phyloP scores from a whole-genome alignment of 2,888 invertebrate genomes.

The Sinelater perroti region DNA sequence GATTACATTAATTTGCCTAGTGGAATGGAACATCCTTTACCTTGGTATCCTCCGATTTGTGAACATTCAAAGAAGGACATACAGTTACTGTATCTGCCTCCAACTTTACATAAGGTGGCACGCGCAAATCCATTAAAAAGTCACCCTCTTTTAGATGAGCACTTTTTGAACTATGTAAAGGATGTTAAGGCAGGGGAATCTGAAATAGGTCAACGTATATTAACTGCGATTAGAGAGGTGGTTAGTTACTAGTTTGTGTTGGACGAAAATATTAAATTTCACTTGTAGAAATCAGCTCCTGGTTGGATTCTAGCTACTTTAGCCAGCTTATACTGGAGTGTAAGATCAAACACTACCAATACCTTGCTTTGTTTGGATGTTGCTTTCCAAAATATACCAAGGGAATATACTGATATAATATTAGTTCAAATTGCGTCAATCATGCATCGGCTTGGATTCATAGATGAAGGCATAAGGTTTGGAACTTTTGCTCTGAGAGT shows the following conservation, averaged over 20 bases:
- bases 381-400: constrained; percentile 67
- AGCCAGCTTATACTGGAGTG: constrained; percentile 82
- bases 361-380: constrained; percentile 75
- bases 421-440: constrained; percentile 76
- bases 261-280: neutral
- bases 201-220: constrained; percentile 81
- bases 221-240: constrained; percentile 65
- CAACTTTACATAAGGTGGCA: constrained; percentile 50
- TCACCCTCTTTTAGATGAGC: constrained; percentile 49
- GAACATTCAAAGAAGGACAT: constrained; percentile 54
- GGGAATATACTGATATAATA: constrained; percentile 71
- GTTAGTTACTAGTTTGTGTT: neutral
- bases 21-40: constrained; percentile 72
- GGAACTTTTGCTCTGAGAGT: constrained; percentile 70
- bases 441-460: constrained; percentile 70
- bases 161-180: constrained; percentile 57
- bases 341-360: constrained; percentile 72
- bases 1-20: constrained; percentile 70
- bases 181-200: constrained; percentile 65
- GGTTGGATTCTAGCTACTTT: constrained; percentile 78
- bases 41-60: constrained; percentile 82
- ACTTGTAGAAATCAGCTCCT: constrained; percentile 72
- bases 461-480: constrained; percentile 70
- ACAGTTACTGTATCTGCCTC: constrained; percentile 53
- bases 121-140: constrained; percentile 48